Evolutionary conservation across 2,888 invertebrate species (phyloP).

Genomic region (Stratiomys singularior): DNA sequence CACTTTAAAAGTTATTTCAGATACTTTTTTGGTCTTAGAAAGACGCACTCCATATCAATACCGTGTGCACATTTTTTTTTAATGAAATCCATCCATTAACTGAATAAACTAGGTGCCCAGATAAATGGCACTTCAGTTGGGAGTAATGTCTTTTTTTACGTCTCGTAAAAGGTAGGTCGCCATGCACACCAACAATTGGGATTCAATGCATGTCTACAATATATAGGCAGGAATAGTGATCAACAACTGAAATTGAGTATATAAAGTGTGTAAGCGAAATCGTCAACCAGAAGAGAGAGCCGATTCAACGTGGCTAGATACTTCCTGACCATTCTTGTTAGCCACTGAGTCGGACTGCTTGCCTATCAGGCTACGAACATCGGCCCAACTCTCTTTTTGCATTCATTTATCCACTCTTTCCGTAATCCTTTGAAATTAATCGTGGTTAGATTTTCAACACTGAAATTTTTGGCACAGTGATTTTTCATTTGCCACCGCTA

Average conservation of each 20-base stretch:
- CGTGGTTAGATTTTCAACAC: slow-evolving; percentile 54
- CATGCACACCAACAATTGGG: slow-evolving; percentile 1
- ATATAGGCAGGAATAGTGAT: neutral
- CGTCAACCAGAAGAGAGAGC: neutral
- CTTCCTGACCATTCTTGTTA: no score
- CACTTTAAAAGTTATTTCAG: no score
- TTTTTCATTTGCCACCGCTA: slow-evolving; percentile 52
- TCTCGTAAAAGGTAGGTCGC: slow-evolving; percentile 35
- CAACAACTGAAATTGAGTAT: slow-evolving; percentile 5
- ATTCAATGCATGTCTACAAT: neutral
- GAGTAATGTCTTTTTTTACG: slow-evolving; percentile 50
- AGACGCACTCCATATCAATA: neutral
- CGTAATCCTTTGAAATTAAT: slow-evolving; percentile 54
- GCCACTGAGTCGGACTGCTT: no score
- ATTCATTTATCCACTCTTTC: slow-evolving; percentile 37
- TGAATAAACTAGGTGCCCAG: slow-evolving; percentile 37
- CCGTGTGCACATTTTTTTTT: slow-evolving; percentile 1
- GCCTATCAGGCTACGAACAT: neutral
- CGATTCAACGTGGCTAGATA: neutral
- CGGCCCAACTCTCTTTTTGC: slow-evolving; percentile 17
- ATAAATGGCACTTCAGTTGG: slow-evolving; percentile 51
- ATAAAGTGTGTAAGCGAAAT: slow-evolving; percentile 1
- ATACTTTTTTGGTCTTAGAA: no score
- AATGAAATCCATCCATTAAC: slow-evolving; percentile 23
- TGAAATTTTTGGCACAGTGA: slow-evolving; percentile 52